Evolutionary conservation across 2,888 invertebrate species (phyloP), one percentile per base, ranked within the genome.

Genomic region (Aquatica leii): DNA sequence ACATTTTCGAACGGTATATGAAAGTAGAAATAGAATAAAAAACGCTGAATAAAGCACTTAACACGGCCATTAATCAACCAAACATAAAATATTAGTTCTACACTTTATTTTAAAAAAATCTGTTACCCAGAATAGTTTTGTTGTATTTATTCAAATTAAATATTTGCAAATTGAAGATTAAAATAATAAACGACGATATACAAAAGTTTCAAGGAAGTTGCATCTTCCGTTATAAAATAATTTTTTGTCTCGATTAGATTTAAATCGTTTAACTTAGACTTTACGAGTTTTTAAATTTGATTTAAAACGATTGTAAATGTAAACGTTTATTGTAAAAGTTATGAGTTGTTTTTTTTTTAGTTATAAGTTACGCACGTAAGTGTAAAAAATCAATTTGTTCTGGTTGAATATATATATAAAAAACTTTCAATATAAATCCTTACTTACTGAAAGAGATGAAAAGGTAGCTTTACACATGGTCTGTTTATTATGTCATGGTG

Each of bases 401-500:
- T 24, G 24, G 6, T 41, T 15, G n/a, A 12, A 37, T 37, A 12
- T n/a, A 37, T 9, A 37, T 5, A 37, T n/a, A 37, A 46, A 46
- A 46, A 46, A 15, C 18, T 46, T 6, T 46, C 11, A 46, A 46
- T 46, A 24, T 50, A 50, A 50, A 21, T 50, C 50, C 14, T 21
- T 21, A 24, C 12, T 9, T 46, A 46, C 46, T 46, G 46, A 46
- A 50, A 50, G 34, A 52, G 52, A 37, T 37, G 52, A 52, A 52
- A 52, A 52, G 52, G 31, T 52, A 35, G 17, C 14, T 20, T 18
- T 46, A 52, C 52, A 52, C 14, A 37, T 37, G 20, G 52, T 37
- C 35, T 21, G 35, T 52, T 52, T 52, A 52, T 52, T 52, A 52
- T 52, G 52, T 37, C 52, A 52, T 52, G 52, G 6, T 50, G 34